Evolutionary conservation across 1,140 invertebrate species (phyloP).

Genomic region (Hesperophylax magnus): DNA sequence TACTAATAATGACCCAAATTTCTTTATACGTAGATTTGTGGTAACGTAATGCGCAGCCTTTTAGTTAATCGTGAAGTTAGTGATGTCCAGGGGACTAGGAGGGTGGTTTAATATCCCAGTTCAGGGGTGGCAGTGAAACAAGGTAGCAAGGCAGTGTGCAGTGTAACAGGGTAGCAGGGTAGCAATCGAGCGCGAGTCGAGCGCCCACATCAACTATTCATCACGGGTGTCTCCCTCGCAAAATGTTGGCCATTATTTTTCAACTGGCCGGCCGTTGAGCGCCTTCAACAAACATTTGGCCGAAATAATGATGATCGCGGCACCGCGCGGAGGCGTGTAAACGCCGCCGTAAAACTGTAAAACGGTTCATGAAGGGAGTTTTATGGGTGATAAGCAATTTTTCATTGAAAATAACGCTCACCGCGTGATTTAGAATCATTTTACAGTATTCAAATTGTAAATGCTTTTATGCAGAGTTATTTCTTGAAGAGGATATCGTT

Average conservation of each 20-base stretch:
- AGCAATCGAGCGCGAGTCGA: neutral
- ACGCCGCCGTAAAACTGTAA: neutral
- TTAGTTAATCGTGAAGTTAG: no score
- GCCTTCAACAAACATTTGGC: conserved; percentile 28
- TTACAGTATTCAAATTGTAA: neutral
- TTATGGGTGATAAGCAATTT: conserved; percentile 20
- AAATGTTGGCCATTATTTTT: conserved; percentile 29
- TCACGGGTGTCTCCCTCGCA: conserved; percentile 29
- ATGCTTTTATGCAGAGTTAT: no score
- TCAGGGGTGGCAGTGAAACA: no score
- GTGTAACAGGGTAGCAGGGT: no score
- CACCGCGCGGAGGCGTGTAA: conserved; percentile 9
- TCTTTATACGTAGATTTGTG: no score
- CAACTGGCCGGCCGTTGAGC: conserved; percentile 25
- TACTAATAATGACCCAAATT: no score
- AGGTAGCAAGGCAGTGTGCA: no score
- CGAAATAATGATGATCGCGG: conserved; percentile 32
- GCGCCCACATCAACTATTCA: conserved; percentile 31
- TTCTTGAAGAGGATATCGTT: no score
- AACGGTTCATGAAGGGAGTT: conserved; percentile 20
- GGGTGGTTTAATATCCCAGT: no score
- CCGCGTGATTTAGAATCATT: neutral
- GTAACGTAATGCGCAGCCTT: no score
- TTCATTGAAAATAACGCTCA: conserved; percentile 18
- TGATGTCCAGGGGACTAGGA: no score